Conservation (phyloP, 2,888 invertebrate species). For the Omphaloscelis lunosa region DNA sequence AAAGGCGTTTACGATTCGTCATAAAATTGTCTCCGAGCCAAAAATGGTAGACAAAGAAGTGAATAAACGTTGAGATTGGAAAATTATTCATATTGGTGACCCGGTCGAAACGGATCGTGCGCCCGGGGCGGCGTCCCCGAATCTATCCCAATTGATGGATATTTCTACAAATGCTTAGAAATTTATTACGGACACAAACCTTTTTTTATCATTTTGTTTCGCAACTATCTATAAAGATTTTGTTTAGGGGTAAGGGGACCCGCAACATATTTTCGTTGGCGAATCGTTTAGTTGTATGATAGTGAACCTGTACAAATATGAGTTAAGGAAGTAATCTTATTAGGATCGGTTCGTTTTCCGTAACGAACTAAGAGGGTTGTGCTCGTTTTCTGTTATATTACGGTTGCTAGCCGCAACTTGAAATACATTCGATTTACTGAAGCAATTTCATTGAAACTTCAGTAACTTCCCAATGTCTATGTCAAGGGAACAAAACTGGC, state of each 20-base stretch:
- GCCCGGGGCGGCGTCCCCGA: slow-evolving; percentile 55
- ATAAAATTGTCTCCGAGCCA: slow-evolving; percentile 79
- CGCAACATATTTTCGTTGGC: slow-evolving; percentile 47
- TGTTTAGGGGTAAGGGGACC: slow-evolving; percentile 43
- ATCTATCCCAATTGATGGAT: slow-evolving; percentile 67
- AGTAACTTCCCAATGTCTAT: neutral
- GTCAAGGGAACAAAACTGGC: neutral
- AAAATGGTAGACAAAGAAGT: slow-evolving; percentile 80
- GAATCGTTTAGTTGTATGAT: slow-evolving; percentile 39
- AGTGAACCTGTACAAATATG: slow-evolving; percentile 55
- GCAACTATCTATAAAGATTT: slow-evolving; percentile 65
- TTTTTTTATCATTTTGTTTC: slow-evolving; percentile 71
- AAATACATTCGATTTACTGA: slow-evolving; percentile 26
- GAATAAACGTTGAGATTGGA: slow-evolving; percentile 82
- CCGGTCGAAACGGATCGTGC: slow-evolving; percentile 67
- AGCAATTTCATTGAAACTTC: slow-evolving; percentile 29
- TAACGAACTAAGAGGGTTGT: slow-evolving; percentile 53
- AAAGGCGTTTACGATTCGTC: slow-evolving; percentile 77
- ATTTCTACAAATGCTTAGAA: slow-evolving; percentile 74
- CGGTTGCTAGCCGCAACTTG: slow-evolving; percentile 19
- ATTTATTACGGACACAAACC: slow-evolving; percentile 72
- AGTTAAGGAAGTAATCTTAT: slow-evolving; percentile 60
- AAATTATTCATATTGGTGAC: slow-evolving; percentile 87
- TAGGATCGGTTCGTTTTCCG: slow-evolving; percentile 49
- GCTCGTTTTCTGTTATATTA: slow-evolving; percentile 42